phyloP scores from a whole-genome alignment of 2,888 invertebrate genomes.

The Eupithecia abbreviata region DNA sequence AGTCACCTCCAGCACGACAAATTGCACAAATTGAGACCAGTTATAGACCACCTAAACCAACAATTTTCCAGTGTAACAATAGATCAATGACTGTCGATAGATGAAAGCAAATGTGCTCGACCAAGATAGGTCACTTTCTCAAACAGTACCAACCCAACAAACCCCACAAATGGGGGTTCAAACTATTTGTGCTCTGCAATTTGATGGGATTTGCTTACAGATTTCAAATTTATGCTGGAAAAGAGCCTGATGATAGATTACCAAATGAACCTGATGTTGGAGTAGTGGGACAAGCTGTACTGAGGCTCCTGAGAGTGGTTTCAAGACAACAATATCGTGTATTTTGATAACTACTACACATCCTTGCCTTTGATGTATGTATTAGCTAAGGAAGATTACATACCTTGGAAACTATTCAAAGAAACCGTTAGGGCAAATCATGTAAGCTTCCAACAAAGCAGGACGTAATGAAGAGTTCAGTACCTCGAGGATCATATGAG shows the following conservation, averaged over 20 bases:
- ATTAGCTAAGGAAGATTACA: conserved; percentile 41
- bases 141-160: conserved; percentile 43
- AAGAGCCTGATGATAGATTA: conserved; percentile 31
- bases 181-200: conserved; percentile 44
- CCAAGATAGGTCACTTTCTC: conserved; percentile 43
- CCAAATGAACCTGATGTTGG: conserved; percentile 30
- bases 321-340: conserved; percentile 40
- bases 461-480: conserved; percentile 31
- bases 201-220: conserved; percentile 43
- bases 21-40: conserved; percentile 45
- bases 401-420: conserved; percentile 38
- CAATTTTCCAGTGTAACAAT: not conserved
- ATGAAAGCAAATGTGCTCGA: no score
- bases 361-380: conserved; percentile 47
- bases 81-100: no score
- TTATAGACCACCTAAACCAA: not conserved
- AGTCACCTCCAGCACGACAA: conserved; percentile 43
- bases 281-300: conserved; percentile 35
- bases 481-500: conserved; percentile 21
- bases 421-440: conserved; percentile 39
- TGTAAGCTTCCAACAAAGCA: conserved; percentile 39
- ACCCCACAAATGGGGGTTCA: conserved; percentile 48
- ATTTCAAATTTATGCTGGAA: conserved; percentile 41
- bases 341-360: conserved; percentile 45
- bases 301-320: conserved; percentile 38